Conservation (phyloP, 2,113 vertebrate genomes). For the Tupaia tana region DNA sequence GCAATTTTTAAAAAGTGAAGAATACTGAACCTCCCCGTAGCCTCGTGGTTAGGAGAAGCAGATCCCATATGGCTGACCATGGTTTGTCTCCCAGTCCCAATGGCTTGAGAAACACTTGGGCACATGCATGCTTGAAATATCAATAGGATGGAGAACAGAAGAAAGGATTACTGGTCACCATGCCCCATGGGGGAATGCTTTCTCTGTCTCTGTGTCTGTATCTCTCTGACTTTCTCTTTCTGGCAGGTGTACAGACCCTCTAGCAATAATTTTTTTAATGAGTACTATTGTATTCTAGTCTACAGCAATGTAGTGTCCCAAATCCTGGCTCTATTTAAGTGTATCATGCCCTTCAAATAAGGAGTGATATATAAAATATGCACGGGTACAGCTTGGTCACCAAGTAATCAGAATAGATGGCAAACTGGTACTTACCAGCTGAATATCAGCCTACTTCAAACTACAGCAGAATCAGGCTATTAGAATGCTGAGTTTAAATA, state of each 20-base stretch:
- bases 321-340: constrained; percentile 7
- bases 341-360: not conserved
- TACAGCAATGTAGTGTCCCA: not conserved
- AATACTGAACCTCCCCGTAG: not conserved
- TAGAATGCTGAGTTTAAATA: constrained; percentile 42
- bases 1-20: constrained; percentile 15
- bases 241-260: no score
- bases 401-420: not conserved
- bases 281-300: not conserved
- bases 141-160: no score
- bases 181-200: no score
- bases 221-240: no score
- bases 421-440: not conserved
- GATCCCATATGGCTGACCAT: no score
- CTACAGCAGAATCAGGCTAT: constrained; percentile 28
- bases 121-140: no score
- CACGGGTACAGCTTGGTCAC: not conserved
- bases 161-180: no score
- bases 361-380: not conserved
- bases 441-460: constrained; percentile 29
- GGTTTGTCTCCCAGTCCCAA: no score
- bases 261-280: no score
- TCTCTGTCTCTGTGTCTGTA: no score
- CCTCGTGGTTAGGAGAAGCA: no score
- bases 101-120: no score